Base-by-base conservation (phyloP, 2,113 vertebrate genomes). In the Calonectris borealis region DNA sequence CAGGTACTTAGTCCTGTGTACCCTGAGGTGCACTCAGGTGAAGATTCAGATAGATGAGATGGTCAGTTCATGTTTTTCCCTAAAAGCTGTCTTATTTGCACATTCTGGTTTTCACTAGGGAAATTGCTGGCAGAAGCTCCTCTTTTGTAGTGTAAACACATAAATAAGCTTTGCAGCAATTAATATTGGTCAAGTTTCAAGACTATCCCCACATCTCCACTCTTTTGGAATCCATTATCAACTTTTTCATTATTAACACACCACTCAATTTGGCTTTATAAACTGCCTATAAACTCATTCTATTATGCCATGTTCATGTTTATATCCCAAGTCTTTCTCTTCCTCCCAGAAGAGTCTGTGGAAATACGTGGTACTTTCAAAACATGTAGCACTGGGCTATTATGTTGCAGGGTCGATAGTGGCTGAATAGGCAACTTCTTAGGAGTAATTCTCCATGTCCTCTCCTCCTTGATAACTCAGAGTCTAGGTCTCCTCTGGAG, bases 171-270 rank as follows among this genome's bases (percentile, higher is more conserved):
- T 94, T 95, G 78, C 75, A 86, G 91, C 78, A 94, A 93, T 93
- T 94, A 95, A 95, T 94, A 77, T 91, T 90, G 86, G 95, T 95
- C 93, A 88, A 85, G 62, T 89, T 91, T 94, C 91, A 85, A 89
- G 81, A 88, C 78, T 94, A 95, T 95, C 84, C 91, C 89, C 86
- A 83, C 42, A 78, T 82, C 78, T 93, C 89, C 75, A 38, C 22
- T 94, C 70, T 73, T 86, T 84, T 89, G 83, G 73, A 97, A 94
- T 80, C 75, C 81, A 86, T 95, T 95, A 94, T 84, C 91, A 94
- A 91, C 89, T 95, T 96, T 93, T 96, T 94, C 73, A 94, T 95
- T 93, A 94, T 97, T 94, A 94, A 93, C 68, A 79, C n/a, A 91
- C 62, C 46, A 87, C 84, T 94, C 83, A 84, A 42, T 97, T 77